Percentiles rank a stretch among this genome's conserved stretches.
Evolutionary conservation across 2,797 vertebrate genomes (phyloP).

Genomic region (Pelochelys cantorii): DNA sequence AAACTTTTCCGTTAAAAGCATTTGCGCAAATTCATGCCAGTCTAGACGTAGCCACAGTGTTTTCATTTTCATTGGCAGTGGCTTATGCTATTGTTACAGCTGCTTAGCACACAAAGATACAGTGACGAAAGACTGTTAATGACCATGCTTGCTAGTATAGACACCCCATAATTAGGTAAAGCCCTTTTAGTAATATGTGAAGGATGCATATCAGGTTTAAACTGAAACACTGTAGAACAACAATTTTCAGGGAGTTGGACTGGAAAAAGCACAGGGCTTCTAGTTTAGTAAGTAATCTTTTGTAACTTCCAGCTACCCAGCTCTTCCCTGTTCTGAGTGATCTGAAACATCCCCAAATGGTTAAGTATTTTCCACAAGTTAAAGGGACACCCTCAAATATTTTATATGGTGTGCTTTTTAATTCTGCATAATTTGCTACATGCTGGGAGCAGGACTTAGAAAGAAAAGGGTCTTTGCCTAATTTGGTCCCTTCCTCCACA

Average conservation of each 20-base stretch:
- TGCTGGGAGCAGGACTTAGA: fast-evolving
- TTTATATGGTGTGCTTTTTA: fast-evolving
- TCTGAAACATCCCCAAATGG: fast-evolving
- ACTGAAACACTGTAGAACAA: neutral
- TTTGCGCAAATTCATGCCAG: too few relatives aligned
- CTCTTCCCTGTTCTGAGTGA: fast-evolving
- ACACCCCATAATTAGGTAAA: neutral
- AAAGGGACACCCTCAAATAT: neutral
- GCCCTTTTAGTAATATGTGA: neutral
- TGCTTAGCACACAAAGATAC: neutral
- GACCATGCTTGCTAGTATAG: neutral
- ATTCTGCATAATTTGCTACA: neutral
- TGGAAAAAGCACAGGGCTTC: neutral
- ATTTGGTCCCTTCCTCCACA: neutral
- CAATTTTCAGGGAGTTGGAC: neutral
- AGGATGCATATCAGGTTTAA: neutral
- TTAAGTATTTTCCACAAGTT: neutral
- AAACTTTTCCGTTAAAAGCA: too few relatives aligned
- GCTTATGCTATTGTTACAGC: neutral
- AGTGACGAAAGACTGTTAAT: neutral
- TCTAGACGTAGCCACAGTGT: too few relatives aligned
- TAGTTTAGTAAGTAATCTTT: neutral
- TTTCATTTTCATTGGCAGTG: neutral
- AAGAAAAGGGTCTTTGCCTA: neutral
- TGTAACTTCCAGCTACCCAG: neutral